phyloP scores from a whole-genome alignment of 2,888 invertebrate genomes.

The Oxytorus armatus region DNA sequence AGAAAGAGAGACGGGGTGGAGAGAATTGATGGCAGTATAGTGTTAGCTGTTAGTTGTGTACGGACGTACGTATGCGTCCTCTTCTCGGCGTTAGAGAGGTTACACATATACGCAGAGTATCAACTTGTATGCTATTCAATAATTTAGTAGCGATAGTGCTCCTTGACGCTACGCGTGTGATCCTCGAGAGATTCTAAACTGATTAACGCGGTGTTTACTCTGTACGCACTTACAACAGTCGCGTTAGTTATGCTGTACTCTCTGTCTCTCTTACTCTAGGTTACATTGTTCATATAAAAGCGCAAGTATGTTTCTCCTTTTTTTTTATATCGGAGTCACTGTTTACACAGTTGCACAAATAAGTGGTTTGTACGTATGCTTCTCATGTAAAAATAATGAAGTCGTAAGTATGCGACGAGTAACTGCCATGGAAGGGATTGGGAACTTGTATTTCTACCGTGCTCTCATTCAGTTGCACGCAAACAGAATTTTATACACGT shows the following conservation, averaged over 20 bases:
- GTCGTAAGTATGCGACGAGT: no score
- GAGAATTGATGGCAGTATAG: slow-evolving; percentile 15
- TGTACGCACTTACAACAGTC: slow-evolving; percentile 37
- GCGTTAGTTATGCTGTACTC: not conserved
- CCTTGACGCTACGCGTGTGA: slow-evolving; percentile 35
- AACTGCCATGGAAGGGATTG: no score
- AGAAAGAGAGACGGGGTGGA: slow-evolving; percentile 4
- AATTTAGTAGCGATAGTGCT: slow-evolving; percentile 59
- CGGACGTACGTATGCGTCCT: slow-evolving; percentile 38
- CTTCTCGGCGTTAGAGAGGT: not conserved
- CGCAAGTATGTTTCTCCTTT: no score
- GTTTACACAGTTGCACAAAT: no score
- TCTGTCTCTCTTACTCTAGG: not conserved
- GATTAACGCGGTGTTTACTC: slow-evolving; percentile 21
- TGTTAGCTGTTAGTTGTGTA: slow-evolving; percentile 47
- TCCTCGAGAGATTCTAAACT: slow-evolving; percentile 45
- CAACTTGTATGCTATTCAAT: slow-evolving; percentile 49
- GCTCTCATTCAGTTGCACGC: slow-evolving; percentile 1
- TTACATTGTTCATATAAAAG: slow-evolving; percentile 1
- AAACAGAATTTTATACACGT: not conserved
- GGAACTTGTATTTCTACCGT: no score
- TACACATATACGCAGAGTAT: slow-evolving; percentile 8
- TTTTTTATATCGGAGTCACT: no score
- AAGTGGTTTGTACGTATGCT: no score
- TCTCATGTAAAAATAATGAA: no score